Evolutionary conservation across 2,888 invertebrate genomes (phyloP), one percentile per base, ranked within the genome.

Genomic region (Ischnura elegans): DNA sequence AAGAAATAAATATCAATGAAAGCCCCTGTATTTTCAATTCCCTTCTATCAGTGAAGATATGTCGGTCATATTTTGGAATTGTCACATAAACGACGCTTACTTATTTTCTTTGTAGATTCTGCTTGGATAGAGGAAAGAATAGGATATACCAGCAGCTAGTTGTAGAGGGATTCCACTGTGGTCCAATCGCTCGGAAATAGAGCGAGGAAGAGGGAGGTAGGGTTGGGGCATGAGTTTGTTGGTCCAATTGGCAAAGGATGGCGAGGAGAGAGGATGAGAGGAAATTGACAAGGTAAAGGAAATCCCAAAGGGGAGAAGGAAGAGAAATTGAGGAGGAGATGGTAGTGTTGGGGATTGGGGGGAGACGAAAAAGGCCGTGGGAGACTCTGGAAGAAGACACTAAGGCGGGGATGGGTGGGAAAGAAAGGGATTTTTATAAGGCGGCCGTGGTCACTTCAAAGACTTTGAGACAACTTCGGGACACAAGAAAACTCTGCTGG

Each of bases 281-380:
- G 90, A 90, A 90, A 90, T 90, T 90, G 90, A 90, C 90, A 90
- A 90, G 90, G 61, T 90, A 90, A 90, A 90, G 90, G 90, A 90
- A 90, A 90, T 90, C 90, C 90, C 61, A 90, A 66, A 61, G 43
- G 76, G 76, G 36, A 76, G 90, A 61, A 66, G 61, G 61, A 90
- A 51, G 61, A 87, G 87, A 55, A 87, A 87, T 87, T 87, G 87
- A 87, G 87, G 55, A 55, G 51, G 90, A 43, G 90, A 90, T n/a
- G n/a, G 43, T 61, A 42, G 61, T 42, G 43, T 61, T 21, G 36
- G 25, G 61, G 87, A 87, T 21, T 55, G 61, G 42, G 43, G 61
- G 25, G 16, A 25, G 85, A 42, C 76, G 21, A 36, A 76, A 13
- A 13, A 42, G 25, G 86, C 6, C 8, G 16, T 45, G 16, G 86